Evolutionary conservation across 2,797 vertebrate genomes (phyloP), one percentile per base, ranked within the genome.

Genomic region (Macropus fuliginosus): DNA sequence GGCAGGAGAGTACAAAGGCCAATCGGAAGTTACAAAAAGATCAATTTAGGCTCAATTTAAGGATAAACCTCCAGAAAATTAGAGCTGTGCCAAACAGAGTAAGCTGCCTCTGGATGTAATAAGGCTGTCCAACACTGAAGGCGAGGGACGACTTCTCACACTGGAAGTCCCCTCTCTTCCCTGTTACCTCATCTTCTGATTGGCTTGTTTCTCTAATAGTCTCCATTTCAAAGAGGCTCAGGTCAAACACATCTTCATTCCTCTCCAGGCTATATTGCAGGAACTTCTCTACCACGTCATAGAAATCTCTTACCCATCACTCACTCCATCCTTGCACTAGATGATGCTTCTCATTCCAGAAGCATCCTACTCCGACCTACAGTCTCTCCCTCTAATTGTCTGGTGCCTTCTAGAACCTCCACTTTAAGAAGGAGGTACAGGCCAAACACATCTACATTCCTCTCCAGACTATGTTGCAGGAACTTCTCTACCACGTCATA

Each of bases 21-120:
- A 46, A 21, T 74, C 16, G 40, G 66, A 74, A 40, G 66, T 18
- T 21, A 74, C 13, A 95, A 93, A 90, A 14, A 96, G 59, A n/a
- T 50, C 66, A 74, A 81, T 94, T 92, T 92, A 87, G 54, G 12
- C 52, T 92, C 66, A 97, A 52, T 9, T 0, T 31, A 95, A 91
- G 54, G n/a, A 94, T 94, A 40, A 91, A 91, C 55, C 92, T 90
- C 54, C 90, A 55, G 87, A 93, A 1, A 90, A 91, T 21, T 40
- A 91, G n/a, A 94, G 56, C 29, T 46, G 29, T 81, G 40, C 56
- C 13, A 81, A 81, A 6, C 3, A 74, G 74, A 81, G 10, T 46
- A 2, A 14, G 21, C 21, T 81, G 74, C 40, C 40, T 81, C 40
- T 81, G 29, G n/a, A 81, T 27, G 18, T 24, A 40, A 62, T 24